Evolutionary conservation across 1,140 invertebrate genomes (phyloP).

Genomic region (Diabrotica undecimpunctata): DNA sequence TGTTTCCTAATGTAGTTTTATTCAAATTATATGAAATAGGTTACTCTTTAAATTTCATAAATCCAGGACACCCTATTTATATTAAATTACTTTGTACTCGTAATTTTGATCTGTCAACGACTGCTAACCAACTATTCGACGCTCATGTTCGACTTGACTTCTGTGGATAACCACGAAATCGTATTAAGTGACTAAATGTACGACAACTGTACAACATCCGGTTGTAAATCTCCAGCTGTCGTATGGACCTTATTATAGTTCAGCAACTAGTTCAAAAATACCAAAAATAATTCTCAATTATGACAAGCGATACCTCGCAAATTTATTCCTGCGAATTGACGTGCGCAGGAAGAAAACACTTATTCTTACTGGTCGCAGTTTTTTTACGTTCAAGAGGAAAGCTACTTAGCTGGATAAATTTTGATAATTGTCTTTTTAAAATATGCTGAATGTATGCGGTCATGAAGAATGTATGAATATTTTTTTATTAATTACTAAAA

Average conservation of each 20-base stretch:
- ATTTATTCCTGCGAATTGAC: conserved; percentile 10
- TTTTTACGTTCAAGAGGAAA: too few species aligned
- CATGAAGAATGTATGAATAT: too few species aligned
- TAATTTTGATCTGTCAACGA: not conserved
- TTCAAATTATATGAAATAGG: too few species aligned
- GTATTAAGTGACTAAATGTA: conserved; percentile 34
- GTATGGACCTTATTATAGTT: conserved; percentile 30
- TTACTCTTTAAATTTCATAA: too few species aligned
- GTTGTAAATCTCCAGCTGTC: conserved; percentile 34
- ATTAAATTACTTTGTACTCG: too few species aligned
- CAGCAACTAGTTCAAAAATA: conserved; percentile 22
- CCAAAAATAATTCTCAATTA: conserved; percentile 22
- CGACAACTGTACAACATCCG: conserved; percentile 34
- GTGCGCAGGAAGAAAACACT: conserved; percentile 13
- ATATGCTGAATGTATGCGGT: too few species aligned
- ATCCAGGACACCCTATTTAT: too few species aligned
- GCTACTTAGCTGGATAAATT: too few species aligned
- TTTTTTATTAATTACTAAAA: too few species aligned
- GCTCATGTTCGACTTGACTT: not conserved
- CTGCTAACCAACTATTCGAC: conserved; percentile 5
- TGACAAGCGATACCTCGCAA: conserved; percentile 13
- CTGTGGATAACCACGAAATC: conserved; percentile 23
- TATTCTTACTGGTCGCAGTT: not conserved
- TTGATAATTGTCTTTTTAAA: too few species aligned
- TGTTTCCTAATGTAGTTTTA: too few species aligned